Evolutionary conservation across 2,888 invertebrate genomes (phyloP).

Genomic region (Blera fallax): DNA sequence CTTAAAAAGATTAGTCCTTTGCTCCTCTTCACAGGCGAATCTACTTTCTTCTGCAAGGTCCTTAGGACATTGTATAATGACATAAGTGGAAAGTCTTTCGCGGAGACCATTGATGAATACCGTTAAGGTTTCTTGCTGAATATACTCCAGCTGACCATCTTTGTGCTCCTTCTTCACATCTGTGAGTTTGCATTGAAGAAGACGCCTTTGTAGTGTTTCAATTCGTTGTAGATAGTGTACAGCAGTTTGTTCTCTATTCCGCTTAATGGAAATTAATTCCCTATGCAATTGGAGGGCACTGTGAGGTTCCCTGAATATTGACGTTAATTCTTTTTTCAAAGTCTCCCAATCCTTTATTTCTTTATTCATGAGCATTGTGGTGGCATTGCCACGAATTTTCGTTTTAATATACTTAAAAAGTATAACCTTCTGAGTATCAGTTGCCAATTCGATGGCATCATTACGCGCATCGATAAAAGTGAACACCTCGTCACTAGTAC

Average conservation of each 20-base stretch:
- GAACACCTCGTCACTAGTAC: background rate
- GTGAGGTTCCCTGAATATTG: background rate
- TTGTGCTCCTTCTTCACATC: background rate
- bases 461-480: background rate
- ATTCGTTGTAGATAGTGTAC: background rate
- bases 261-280: background rate
- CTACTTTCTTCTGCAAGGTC: constrained; percentile 24
- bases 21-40: constrained; percentile 39
- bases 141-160: background rate
- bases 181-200: background rate
- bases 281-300: background rate
- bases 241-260: background rate
- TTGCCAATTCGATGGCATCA: background rate
- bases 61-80: constrained; percentile 27
- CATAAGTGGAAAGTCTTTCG: constrained; percentile 10
- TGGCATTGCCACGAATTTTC: background rate
- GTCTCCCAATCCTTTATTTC: background rate
- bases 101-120: constrained; percentile 4
- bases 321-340: background rate
- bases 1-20: background rate
- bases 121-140: constrained; percentile 15
- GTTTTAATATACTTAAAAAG: background rate
- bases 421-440: background rate
- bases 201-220: background rate
- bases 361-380: background rate